A percentile compares a stretch with the other conserved stretches of the same genome.
Evolutionary conservation across 2,888 invertebrate genomes (phyloP).

Genomic region (Merodon equestris): DNA sequence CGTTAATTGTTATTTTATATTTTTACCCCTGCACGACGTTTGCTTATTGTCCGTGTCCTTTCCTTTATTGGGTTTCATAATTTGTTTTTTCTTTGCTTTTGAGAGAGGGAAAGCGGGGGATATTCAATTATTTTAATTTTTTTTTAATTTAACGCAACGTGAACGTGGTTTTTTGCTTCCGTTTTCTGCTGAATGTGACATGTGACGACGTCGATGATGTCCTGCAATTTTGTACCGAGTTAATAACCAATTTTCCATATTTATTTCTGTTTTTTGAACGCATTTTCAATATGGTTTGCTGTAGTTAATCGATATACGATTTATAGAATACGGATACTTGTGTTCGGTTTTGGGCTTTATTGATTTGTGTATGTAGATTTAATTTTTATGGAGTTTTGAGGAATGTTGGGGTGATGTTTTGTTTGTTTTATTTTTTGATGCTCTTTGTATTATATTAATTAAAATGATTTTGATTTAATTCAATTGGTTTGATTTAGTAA

Average conservation of each 20-base stretch:
- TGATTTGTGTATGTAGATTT: neutral
- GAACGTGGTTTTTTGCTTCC: neutral
- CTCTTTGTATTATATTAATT: too few species aligned
- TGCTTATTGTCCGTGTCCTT: neutral
- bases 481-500: too few species aligned
- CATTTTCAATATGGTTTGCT: constrained; percentile 29
- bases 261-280: constrained; percentile 26
- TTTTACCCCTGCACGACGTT: too few species aligned
- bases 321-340: constrained; percentile 10
- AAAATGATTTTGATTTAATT: too few species aligned
- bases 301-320: constrained; percentile 41
- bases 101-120: constrained; percentile 8
- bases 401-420: neutral
- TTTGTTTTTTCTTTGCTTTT: constrained; percentile 28
- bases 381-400: neutral
- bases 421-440: constrained; percentile 18
- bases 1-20: constrained; percentile 6
- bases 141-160: constrained; percentile 5
- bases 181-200: constrained; percentile 27
- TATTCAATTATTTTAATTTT: constrained; percentile 6
- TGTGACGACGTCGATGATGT: constrained; percentile 21
- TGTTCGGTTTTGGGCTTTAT: constrained; percentile 14
- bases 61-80: constrained; percentile 18
- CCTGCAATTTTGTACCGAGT: constrained; percentile 29
- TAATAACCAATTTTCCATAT: constrained; percentile 48